Conservation (phyloP, 2,797 vertebrate genomes). For the Microchirus variegatus region DNA sequence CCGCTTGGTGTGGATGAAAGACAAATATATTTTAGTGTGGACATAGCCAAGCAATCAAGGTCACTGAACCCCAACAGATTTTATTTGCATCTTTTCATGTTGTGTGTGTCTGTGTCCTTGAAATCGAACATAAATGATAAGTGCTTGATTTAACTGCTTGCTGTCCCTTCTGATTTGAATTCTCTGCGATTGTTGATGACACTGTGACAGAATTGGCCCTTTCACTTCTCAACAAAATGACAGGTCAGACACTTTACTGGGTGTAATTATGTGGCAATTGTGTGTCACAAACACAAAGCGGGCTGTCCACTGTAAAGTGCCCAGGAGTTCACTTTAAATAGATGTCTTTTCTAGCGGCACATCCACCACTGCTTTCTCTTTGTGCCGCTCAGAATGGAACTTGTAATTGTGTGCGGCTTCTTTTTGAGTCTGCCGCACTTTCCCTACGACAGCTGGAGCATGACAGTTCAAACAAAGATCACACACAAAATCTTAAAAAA, state of each 20-base stretch:
- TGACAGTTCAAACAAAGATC: conserved; percentile 35
- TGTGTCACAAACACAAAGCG: conserved; percentile 69
- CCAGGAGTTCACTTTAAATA: conserved; percentile 65
- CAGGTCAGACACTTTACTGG: conserved; percentile 62
- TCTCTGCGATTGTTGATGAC: conserved; percentile 49
- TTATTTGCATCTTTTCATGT: conserved; percentile 31
- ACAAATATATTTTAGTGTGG: conserved; percentile 2
- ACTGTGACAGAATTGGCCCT: conserved; percentile 42
- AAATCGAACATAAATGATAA: conserved; percentile 55
- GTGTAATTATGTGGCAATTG: conserved; percentile 72
- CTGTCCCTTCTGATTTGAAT: conserved; percentile 31
- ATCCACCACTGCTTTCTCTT: conserved; percentile 35
- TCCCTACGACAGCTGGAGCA: conserved; percentile 53
- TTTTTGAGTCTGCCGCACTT: conserved; percentile 49
- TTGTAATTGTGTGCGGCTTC: conserved; percentile 60
- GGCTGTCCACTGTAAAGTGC: conserved; percentile 38
- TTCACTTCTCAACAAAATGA: conserved; percentile 68
- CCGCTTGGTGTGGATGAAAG: background rate
- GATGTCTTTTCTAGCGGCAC: conserved; percentile 39
- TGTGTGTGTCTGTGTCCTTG: conserved; percentile 30
- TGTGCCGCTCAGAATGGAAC: conserved; percentile 51
- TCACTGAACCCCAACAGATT: conserved; percentile 26
- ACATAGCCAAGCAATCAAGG: conserved; percentile 33
- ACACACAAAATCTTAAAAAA: conserved; percentile 20
- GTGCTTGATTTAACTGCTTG: conserved; percentile 40